Percentiles rank a stretch among this genome's conserved stretches.
phyloP scores from a whole-genome alignment of 2,888 invertebrate genomes.

The Dioctria rufipes region DNA sequence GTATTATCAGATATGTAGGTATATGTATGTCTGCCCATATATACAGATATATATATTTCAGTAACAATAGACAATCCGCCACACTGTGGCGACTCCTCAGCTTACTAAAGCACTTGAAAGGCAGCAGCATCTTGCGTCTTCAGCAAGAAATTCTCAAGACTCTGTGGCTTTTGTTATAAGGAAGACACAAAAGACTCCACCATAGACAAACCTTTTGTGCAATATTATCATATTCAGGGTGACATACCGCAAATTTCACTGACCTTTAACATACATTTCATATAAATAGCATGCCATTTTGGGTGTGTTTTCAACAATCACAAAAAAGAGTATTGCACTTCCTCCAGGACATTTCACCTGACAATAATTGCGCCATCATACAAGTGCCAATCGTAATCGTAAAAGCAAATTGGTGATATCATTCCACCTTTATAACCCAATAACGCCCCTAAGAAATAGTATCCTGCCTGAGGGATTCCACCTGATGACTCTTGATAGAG shows the following conservation, averaged over 20 bases:
- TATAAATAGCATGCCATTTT: background rate
- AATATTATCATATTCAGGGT: constrained; percentile 7
- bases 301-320: background rate
- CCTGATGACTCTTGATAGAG: background rate
- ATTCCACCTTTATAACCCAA: constrained; percentile 2
- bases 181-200: background rate
- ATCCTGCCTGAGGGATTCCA: background rate
- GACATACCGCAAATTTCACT: constrained; percentile 4
- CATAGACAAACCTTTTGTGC: background rate
- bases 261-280: background rate
- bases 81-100: background rate
- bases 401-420: constrained; percentile 26
- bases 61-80: constrained; percentile 11
- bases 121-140: background rate
- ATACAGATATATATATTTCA: background rate
- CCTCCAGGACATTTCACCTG: background rate
- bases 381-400: constrained; percentile 10
- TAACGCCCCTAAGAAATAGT: constrained; percentile 26
- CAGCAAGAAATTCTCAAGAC: background rate
- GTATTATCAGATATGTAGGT: background rate
- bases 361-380: constrained; percentile 20
- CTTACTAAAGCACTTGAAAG: background rate
- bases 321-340: background rate
- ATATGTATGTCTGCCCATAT: background rate
- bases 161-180: background rate